Evolutionary conservation across 1,140 invertebrate species (phyloP), one percentile per base, ranked within the genome.

Genomic region (Camponotus pennsylvanicus): DNA sequence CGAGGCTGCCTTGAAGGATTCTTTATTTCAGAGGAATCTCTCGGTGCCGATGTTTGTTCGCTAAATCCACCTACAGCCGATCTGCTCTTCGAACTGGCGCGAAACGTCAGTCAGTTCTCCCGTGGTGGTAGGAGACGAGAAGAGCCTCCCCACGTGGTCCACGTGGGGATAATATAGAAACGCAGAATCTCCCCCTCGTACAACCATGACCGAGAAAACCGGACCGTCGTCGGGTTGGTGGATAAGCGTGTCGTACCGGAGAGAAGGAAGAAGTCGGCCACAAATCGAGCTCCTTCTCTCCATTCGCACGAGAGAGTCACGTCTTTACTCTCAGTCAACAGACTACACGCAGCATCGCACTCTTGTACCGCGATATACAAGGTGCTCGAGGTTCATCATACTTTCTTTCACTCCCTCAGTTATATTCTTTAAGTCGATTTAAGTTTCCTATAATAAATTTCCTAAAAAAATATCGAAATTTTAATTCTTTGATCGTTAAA

Each of bases 131-230:
- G 77, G 71, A 83, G 76, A 90, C 71, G 84, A 52, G 49, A 67
- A 66, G 88, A 59, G 77, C 57, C 66, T 69, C 85, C 66, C 73
- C 82, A 45, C 55, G 13, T 13, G 34, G 71, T 52, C 82, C 89
- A 90, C 89, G 89, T 85, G 89, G 89, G 89, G 89, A 91, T 90
- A 91, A 91, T 90, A 89, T 90, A 91, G 89, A 84, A 91, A 91
- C 89, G 57, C 79, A 80, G 64, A 66, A 71, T 90, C 85, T 84
- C 86, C 89, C 82, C 59, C 52, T 78, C 84, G 59, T 64, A 69
- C 64, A 91, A 77, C 84, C 90, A 73, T 92, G 91, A 92, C 92
- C 92, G 92, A 92, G 91, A 92, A 92, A 92, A 90, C 84, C 49
- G 86, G 84, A 89, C 70, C 66, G 76, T 55, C 79, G 64, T 55